Evolutionary conservation across 2,113 vertebrate genomes (phyloP).

Genomic region (Sinocyclocheilus anshuiensis): DNA sequence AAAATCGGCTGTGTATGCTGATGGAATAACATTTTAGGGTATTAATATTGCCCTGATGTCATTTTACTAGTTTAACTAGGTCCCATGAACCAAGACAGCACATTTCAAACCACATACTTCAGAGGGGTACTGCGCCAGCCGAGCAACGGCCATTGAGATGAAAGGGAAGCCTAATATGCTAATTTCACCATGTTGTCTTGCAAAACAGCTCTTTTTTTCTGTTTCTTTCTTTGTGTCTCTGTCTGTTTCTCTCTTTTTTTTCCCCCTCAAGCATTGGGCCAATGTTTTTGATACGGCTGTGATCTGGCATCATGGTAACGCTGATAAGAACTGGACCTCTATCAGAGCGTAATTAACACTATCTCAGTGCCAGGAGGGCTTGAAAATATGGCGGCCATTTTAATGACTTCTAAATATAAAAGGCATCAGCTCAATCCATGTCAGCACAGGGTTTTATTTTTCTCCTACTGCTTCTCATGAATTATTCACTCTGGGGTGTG

Average conservation of each 20-base stretch:
- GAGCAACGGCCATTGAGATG: slow-evolving; percentile 3
- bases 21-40: background rate
- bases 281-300: slow-evolving; percentile 40
- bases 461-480: slow-evolving; percentile 38
- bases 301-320: slow-evolving; percentile 55
- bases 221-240: background rate
- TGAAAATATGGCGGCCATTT: slow-evolving; percentile 60
- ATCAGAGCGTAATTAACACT: slow-evolving; percentile 70
- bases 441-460: slow-evolving; percentile 53
- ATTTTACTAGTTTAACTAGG: background rate
- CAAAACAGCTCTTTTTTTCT: background rate
- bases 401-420: slow-evolving; percentile 63
- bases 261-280: background rate
- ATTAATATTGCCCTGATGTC: background rate
- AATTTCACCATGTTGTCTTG: background rate
- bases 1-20: background rate
- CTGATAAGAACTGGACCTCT: slow-evolving; percentile 60
- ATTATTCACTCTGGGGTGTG: slow-evolving; percentile 38
- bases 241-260: background rate
- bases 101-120: background rate
- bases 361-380: slow-evolving; percentile 35
- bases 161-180: background rate
- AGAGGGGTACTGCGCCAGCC: background rate
- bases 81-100: background rate
- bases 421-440: slow-evolving; percentile 68